phyloP scores from a whole-genome alignment of 2,797 vertebrate genomes.

The Holocentrus rufus region DNA sequence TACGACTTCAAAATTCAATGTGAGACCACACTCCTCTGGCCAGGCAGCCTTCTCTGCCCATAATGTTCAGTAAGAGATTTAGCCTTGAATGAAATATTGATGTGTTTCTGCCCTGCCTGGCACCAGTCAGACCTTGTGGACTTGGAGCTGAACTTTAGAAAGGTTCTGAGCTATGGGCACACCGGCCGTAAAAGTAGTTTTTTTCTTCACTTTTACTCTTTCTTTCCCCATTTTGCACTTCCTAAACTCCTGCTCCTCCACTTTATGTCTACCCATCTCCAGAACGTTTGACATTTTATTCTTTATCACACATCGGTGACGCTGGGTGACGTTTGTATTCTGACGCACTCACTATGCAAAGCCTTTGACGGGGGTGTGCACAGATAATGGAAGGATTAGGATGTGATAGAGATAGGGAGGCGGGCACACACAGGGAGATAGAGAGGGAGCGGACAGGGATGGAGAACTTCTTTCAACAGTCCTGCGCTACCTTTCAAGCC shows the following conservation, averaged over 20 bases:
- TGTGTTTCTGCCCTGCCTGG: constrained; percentile 37
- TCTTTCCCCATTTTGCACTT: neutral
- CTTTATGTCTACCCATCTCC: neutral
- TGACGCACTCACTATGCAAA: constrained; percentile 45
- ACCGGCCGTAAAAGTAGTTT: constrained; percentile 7
- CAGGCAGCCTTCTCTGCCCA: neutral
- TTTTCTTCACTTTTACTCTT: neutral
- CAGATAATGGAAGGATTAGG: constrained; percentile 43
- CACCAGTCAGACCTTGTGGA: constrained; percentile 24
- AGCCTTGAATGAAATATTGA: constrained; percentile 58
- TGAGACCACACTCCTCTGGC: constrained; percentile 39
- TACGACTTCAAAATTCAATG: constrained; percentile 63
- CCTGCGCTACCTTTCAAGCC: constrained; percentile 30
- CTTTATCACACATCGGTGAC: constrained; percentile 40
- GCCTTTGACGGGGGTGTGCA: constrained; percentile 14
- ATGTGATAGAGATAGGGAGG: constrained; percentile 27
- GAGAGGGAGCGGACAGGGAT: constrained; percentile 40
- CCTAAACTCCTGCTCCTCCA: neutral
- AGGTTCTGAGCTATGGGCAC: constrained; percentile 27
- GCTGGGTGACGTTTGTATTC: constrained; percentile 36
- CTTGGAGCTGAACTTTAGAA: constrained; percentile 39
- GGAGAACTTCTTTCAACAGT: constrained; percentile 35
- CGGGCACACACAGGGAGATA: constrained; percentile 8
- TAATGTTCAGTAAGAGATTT: constrained; percentile 49
- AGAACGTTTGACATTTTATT: constrained; percentile 32